Evolutionary conservation across 2,113 vertebrate genomes (phyloP), one percentile per base, ranked within the genome.

Genomic region (Phaethornis superciliosus): DNA sequence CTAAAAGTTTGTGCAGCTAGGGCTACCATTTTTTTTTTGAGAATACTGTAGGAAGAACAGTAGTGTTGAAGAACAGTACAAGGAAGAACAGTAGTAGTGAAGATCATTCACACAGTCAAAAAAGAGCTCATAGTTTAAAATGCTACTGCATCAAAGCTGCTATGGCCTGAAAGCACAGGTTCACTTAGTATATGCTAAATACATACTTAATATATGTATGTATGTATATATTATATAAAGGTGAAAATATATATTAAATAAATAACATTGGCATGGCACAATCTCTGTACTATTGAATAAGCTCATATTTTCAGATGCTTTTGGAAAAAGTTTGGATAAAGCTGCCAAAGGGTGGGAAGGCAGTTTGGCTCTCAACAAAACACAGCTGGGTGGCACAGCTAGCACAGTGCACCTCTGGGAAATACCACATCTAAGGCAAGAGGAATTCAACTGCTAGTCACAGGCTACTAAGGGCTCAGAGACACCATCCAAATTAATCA

Each of bases 281-380:
- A 79, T 74, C 65, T 78, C 65, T 79, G 19, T 91, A 52, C 44
- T 89, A 78, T 32, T 65, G 89, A 15, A 33, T 74, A 94, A 91
- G 70, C 27, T 76, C 70, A 49, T 80, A 80, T 82, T 93, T 86
- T 85, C 85, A 88, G 78, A 88, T 52, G 79, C 58, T 94, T 94
- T 88, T 62, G 56, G n/a, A 94, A 93, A 35, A 68, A 44, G 49
- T 49, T 40, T 44, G 77, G 19, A 27, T 68, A 54, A 54, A 81
- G 75, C 54, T 93, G 92, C 55, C 54, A 54, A 46, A 69, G 54
- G 30, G 54, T 56, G 42, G 70, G 81, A 76, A 40, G 70, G 44
- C 60, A 89, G 32, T 33, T 44, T 19, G 7, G 30, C 10, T 70
- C 22, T 68, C 47, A 72, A 42, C 35, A 90, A 86, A 94, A 67